Conservation (phyloP, 2,113 vertebrate species). For the Grammomys surdaster region DNA sequence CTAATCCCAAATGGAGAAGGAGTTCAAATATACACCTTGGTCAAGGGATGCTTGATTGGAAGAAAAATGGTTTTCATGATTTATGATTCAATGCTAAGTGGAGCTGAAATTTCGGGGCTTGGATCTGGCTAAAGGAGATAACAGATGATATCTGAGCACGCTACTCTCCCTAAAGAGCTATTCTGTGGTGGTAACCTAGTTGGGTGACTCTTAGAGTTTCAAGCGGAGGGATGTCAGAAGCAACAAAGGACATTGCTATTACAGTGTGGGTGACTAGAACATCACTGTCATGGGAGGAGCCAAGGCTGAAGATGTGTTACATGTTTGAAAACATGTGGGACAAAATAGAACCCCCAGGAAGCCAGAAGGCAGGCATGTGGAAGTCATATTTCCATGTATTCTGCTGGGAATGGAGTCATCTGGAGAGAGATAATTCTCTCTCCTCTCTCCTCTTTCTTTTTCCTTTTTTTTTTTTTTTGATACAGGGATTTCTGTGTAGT, state of each 20-base stretch:
- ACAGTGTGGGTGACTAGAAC: slow-evolving; percentile 9
- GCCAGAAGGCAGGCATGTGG: slow-evolving; percentile 1
- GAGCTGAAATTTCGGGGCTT: background rate
- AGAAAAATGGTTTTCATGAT: background rate
- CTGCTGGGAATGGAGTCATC: background rate
- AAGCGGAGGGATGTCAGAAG: slow-evolving; percentile 20
- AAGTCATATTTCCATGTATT: background rate
- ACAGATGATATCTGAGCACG: background rate
- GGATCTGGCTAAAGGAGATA: background rate
- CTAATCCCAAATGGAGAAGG: background rate
- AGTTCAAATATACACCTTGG: background rate
- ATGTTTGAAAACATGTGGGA: background rate
- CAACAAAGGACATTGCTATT: slow-evolving; percentile 1
- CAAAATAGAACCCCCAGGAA: background rate
- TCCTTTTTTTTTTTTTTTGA: background rate
- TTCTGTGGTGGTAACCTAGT: background rate
- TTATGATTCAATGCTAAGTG: background rate
- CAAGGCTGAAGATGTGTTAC: background rate
- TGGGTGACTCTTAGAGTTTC: background rate
- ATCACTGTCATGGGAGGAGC: background rate
- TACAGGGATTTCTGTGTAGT: background rate
- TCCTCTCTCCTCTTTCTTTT: background rate
- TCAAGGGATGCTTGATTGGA: background rate
- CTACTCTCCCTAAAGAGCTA: slow-evolving; percentile 11
- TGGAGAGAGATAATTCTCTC: background rate